Percentiles rank a stretch among this genome's conserved stretches.
Conservation (phyloP, 2,113 vertebrate genomes). For the Neodontobutis hainanensis region DNA sequence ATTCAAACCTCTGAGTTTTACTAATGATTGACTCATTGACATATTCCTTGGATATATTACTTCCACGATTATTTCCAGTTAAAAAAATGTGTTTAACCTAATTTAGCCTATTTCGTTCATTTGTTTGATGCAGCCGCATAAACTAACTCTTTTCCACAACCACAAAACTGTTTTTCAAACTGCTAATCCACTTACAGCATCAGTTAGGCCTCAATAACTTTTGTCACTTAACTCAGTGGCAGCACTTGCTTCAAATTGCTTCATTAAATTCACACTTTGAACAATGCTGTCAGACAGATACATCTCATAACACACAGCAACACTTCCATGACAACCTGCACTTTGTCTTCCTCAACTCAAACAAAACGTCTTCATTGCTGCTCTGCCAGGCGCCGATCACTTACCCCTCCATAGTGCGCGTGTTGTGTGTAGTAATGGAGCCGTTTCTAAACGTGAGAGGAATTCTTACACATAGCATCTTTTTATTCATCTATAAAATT, state of each 20-base stretch:
- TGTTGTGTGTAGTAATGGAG: conserved; percentile 55
- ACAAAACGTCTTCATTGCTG: conserved; percentile 15
- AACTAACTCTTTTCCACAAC: neutral
- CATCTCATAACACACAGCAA: neutral
- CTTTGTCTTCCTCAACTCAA: neutral
- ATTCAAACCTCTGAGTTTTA: too few relatives aligned
- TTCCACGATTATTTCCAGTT: too few relatives aligned
- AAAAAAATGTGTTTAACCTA: too few relatives aligned
- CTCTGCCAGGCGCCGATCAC: neutral
- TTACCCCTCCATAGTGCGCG: conserved; percentile 11
- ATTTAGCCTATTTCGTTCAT: too few relatives aligned
- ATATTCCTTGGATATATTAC: too few relatives aligned
- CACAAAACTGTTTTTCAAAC: too few relatives aligned
- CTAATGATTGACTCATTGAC: too few relatives aligned
- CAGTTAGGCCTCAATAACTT: neutral
- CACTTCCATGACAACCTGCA: neutral
- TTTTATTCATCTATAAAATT: conserved; percentile 60
- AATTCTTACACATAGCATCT: conserved; percentile 51
- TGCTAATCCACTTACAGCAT: neutral
- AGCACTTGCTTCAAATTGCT: neutral
- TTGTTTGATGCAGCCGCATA: neutral
- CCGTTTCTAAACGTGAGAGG: conserved; percentile 41
- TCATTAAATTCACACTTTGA: neutral
- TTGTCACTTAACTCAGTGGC: neutral
- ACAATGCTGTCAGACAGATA: neutral